Evolutionary conservation across 2,113 vertebrate species (phyloP), one percentile per base, ranked within the genome.

Genomic region (Forbesichthys papilliferus): DNA sequence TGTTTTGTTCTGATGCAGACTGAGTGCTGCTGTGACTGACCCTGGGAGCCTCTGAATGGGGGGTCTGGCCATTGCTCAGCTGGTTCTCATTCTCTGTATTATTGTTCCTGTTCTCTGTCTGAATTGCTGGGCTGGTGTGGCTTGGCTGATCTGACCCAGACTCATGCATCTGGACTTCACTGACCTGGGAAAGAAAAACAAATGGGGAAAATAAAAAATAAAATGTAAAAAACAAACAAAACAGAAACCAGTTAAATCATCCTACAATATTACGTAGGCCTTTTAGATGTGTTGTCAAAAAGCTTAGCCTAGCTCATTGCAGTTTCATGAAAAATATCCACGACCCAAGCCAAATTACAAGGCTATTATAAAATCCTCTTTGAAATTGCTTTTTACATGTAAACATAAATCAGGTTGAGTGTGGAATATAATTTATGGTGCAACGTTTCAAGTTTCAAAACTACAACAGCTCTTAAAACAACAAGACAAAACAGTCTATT

Each of bases 91-190:
- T 89, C 59, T 91, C 85, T 68, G 73, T 60, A 34, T 42, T 42
- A 42, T 58, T 78, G 62, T 71, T 77, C 83, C 88, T 69, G 84
- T 75, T 88, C 84, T 90, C 83, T 64, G 79, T 80, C 60, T 88
- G 88, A 84, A 72, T 86, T 57, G 86, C 78, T 89, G 87, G 84
- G 88, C 83, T 85, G 85, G 73, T 74, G 87, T 86, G 86, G 82
- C 82, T 83, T 75, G 86, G 79, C 88, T 89, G 86, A 85, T 91
- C 91, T 79, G 88, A 89, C 91, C 90, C 90, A 83, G 92, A 92
- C 87, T 93, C 91, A 86, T 92, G 92, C 92, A 93, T 93, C 88
- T 91, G 88, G 87, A 87, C 89, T 84, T 84, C 74, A 85, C 77
- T 81, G 79, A 86, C 88, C 90, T 91, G 78, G 36, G 75, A 78